Evolutionary conservation across 2,888 invertebrate genomes (phyloP), one percentile per base, ranked within the genome.

Genomic region (Lasius platythorax): DNA sequence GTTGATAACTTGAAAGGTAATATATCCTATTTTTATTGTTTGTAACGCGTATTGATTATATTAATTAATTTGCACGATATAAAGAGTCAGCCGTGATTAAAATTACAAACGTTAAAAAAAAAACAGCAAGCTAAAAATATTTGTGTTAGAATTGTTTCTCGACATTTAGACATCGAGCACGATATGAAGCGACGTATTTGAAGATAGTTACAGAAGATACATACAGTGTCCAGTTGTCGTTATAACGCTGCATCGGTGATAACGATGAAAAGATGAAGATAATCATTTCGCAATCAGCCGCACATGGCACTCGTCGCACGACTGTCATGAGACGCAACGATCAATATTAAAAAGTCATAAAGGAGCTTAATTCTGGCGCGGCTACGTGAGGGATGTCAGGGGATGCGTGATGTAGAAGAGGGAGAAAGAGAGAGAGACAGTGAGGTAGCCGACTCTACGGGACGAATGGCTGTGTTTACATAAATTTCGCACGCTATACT

Each of bases 401-500:
- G 1, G 43, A 61, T 73, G 84, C 73, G 73, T 81, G 82, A 53
- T 50, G 37, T n/a, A 18, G 50, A 4, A 37, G 33, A 56, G 23
- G 8, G 18, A 58, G 18, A 43, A 5, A 9, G 30, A 63, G 46
- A 46, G n/a, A 46, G 64, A 53, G 76, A 53, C 40, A 2, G 28
- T 18, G 84, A n/a, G 33, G 8, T 12, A 12, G 18, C 74, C 33
- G 67, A 61, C 53, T 68, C 64, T 74, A 8, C 56, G 64, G 33
- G 66, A 78, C 82, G 70, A 86, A 78, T 81, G 72, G 83, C 40
- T 64, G 83, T 87, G 89, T 89, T 88, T 87, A 87, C 87, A 87
- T 88, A 88, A 90, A 90, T 90, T 91, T 91, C 75, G 86, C 85
- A 85, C 89, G 84, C 86, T 88, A 87, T 85, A 84, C 85, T 89